Evolutionary conservation across 2,113 vertebrate species (phyloP).

Genomic region (Cathartes aura): DNA sequence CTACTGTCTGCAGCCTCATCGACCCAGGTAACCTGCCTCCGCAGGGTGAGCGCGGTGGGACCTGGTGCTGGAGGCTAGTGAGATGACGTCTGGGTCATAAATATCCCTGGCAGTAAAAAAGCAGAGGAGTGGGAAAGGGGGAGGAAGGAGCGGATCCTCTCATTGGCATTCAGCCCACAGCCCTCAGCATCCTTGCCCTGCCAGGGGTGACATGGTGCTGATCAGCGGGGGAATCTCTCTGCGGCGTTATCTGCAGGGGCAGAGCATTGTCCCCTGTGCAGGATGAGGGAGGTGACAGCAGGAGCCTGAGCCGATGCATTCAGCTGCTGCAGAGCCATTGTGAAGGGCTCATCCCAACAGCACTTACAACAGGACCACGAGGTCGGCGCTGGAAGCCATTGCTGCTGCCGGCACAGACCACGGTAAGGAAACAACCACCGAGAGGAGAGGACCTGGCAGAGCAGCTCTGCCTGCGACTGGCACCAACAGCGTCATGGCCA

Average conservation of each 20-base stretch:
- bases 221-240: neutral
- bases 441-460: neutral
- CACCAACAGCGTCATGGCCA: neutral
- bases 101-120: neutral
- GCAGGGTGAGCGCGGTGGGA: fast-evolving
- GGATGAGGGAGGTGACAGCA: neutral
- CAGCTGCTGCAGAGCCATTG: neutral
- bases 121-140: neutral
- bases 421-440: fast-evolving
- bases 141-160: neutral
- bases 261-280: neutral
- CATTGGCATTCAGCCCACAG: neutral
- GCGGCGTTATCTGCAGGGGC: neutral
- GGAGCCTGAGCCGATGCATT: neutral
- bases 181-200: neutral
- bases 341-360: neutral
- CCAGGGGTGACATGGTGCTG: fast-evolving
- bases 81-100: neutral
- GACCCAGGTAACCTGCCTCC: neutral
- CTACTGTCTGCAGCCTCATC: neutral
- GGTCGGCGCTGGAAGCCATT: fast-evolving
- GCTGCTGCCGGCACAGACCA: neutral
- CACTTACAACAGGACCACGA: neutral
- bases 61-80: neutral
- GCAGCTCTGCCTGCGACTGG: neutral